These are phyloP conservation scores for Hirudinaria manillensis DNA, from an alignment of 2,888 invertebrate genomes.

Conservation along the genomic window DNA sequence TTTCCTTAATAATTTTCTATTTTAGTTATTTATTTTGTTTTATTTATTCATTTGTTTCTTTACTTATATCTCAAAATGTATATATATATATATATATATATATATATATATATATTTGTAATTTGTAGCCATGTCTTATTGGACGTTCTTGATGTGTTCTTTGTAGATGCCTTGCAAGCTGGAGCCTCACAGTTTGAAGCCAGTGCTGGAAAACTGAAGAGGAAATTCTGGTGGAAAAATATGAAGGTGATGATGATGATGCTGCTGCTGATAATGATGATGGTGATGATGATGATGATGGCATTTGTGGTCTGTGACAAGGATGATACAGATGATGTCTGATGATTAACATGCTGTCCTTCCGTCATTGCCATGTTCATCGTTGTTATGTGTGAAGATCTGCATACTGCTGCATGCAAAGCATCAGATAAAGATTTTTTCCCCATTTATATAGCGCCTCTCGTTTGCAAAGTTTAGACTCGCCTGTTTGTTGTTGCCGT, in stretches of 20 bases:
- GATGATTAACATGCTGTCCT: background rate
- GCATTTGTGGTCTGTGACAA: background rate
- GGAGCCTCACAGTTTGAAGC: constrained; percentile 45
- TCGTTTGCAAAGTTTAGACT: too few species aligned
- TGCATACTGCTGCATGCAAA: background rate
- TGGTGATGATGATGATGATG: background rate
- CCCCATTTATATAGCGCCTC: too few species aligned
- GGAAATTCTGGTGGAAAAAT: constrained; percentile 45
- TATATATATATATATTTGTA: too few species aligned
- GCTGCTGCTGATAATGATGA: background rate
- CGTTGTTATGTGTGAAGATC: background rate
- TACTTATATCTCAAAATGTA: too few species aligned
- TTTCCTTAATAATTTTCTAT: too few species aligned
- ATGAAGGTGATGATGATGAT: constrained; percentile 39
- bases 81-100: too few species aligned
- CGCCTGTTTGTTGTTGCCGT: too few species aligned
- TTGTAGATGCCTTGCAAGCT: constrained; percentile 66
- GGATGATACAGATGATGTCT: background rate
- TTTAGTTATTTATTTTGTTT: too few species aligned
- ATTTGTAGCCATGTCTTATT: background rate
- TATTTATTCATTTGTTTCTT: too few species aligned
- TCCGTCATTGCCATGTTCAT: background rate
- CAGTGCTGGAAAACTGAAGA: constrained; percentile 42
- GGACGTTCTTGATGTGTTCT: background rate
- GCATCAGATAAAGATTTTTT: too few species aligned